Conservation (phyloP, 2,888 invertebrate genomes). For the Acanthacorydalis orientalis region DNA sequence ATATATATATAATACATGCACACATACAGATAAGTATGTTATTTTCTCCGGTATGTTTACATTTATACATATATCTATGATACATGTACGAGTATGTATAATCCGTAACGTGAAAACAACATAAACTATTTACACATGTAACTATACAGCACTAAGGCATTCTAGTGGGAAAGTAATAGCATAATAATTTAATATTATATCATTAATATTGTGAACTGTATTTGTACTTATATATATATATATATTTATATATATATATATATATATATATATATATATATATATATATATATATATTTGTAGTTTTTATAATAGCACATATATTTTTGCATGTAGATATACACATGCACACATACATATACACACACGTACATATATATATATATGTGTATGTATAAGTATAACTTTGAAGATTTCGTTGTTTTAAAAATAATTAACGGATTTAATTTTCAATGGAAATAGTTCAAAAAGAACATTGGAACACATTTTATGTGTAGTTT, state of each 20-base stretch:
- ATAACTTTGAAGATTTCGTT: no score
- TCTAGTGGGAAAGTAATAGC: no score
- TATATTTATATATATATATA: constrained; percentile 3
- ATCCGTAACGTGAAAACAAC: no score
- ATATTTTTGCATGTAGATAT: constrained; percentile 5
- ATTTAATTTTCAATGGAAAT: no score
- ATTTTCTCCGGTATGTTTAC: neutral
- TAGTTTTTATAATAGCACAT: neutral
- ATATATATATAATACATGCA: constrained; percentile 17
- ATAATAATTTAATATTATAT: no score
- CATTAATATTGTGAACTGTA: constrained; percentile 23
- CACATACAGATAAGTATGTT: neutral
- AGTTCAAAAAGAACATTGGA: no score
- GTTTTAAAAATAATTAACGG: no score
- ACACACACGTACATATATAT: constrained; percentile 1
- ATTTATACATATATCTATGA: constrained; percentile 33
- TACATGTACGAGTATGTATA: no score
- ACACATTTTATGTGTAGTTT: no score
- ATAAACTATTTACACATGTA: no score
- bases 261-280: constrained; percentile 6
- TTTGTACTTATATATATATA: constrained; percentile 17
- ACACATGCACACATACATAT: constrained; percentile 4
- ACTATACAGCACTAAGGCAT: no score
- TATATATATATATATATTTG: constrained; percentile 4
- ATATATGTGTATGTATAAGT: neutral